Evolutionary conservation across 2,888 invertebrate species (phyloP).

Genomic region (Tiliacea aurago): DNA sequence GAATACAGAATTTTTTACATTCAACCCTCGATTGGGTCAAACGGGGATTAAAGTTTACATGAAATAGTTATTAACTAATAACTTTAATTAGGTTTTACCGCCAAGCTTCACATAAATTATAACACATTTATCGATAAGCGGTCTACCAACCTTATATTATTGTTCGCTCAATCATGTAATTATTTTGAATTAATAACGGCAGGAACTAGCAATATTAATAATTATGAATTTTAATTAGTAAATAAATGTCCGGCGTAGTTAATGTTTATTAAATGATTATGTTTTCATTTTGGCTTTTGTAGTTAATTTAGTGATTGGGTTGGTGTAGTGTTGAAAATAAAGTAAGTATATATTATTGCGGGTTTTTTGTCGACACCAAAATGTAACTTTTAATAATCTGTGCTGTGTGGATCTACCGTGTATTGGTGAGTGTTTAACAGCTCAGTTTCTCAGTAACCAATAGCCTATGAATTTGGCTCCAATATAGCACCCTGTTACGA

Average conservation of each 20-base stretch:
- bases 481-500: not conserved
- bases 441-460: not conserved
- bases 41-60: not conserved
- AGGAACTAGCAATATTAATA: conserved; percentile 13
- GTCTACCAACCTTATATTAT: conserved; percentile 11
- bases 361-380: not conserved
- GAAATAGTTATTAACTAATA: not conserved
- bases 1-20: not conserved
- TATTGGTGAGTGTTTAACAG: not conserved
- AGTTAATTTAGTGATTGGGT: not conserved
- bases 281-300: not conserved
- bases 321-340: not conserved
- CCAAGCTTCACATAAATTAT: conserved; percentile 25
- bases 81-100: conserved; percentile 12
- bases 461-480: not conserved
- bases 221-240: conserved; percentile 26
- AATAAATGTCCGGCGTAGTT: not conserved
- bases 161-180: conserved; percentile 35
- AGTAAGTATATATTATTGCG: not conserved
- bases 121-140: conserved; percentile 26
- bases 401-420: not conserved
- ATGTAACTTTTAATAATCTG: not conserved
- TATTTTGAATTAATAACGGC: conserved; percentile 18
- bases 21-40: not conserved
- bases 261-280: conserved; percentile 14